phyloP scores from a whole-genome alignment of 1,140 invertebrate species.

The Drosophila fuyamai region DNA sequence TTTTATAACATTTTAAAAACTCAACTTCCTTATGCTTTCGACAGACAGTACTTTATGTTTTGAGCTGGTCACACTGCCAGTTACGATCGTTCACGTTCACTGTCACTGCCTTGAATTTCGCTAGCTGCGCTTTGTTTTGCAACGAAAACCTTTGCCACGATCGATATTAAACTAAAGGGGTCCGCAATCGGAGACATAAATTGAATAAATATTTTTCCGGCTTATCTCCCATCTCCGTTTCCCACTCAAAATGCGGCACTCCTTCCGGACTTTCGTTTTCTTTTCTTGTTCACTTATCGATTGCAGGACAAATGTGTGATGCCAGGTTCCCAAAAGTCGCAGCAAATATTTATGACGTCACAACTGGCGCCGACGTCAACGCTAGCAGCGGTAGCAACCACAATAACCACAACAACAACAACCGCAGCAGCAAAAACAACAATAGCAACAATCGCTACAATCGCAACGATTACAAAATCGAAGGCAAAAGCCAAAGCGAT shows the following conservation, averaged over 20 bases:
- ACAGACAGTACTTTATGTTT: constrained; percentile 1
- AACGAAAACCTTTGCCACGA: constrained; percentile 59
- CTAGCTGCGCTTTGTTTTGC: constrained; percentile 70
- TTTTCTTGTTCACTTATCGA: constrained; percentile 24
- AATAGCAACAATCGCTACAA: constrained; percentile 18
- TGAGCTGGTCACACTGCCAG: constrained; percentile 39
- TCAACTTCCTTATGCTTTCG: neutral
- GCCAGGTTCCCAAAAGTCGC: constrained; percentile 64
- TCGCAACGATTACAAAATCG: constrained; percentile 32
- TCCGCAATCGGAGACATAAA: constrained; percentile 16
- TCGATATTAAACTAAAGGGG: constrained; percentile 35
- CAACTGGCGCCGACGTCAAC: constrained; percentile 47
- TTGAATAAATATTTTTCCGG: constrained; percentile 24
- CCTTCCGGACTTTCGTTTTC: constrained; percentile 9
- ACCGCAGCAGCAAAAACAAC: constrained; percentile 11
- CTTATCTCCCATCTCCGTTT: constrained; percentile 26
- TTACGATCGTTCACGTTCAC: constrained; percentile 25
- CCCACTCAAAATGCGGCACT: constrained; percentile 18
- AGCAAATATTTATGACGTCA: constrained; percentile 80
- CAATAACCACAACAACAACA: constrained; percentile 22
- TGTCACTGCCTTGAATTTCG: constrained; percentile 45
- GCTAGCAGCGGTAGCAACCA: constrained; percentile 22
- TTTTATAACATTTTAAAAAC: neutral
- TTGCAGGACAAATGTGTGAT: constrained; percentile 85
- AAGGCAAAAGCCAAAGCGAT: constrained; percentile 34